Base-by-base conservation (phyloP, 2,888 invertebrate species). In the Liodrosophila aerea region DNA sequence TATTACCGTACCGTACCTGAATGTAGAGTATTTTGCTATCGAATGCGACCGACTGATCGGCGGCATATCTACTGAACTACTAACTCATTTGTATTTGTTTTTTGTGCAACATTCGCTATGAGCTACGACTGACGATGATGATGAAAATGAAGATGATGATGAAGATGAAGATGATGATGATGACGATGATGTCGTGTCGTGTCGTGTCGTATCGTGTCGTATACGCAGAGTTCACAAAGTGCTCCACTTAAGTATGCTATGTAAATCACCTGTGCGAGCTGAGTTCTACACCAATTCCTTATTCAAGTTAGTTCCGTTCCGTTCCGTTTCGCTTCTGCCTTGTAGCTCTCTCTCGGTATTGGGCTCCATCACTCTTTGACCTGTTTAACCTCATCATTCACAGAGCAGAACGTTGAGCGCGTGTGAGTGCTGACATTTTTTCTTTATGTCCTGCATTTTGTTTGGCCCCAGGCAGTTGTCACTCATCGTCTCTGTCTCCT, bases 161-260 rank as follows among this genome's bases (percentile, higher is more conserved):
- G 56, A 44, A n/a, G 22, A 56, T 43, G 53, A 44, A 60, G 76
- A 44, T 62, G 57, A 43, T 59, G 61, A 69, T 66, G 73, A 74
- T 52, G 39, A 51, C 40, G 64, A 56, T 64, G 56, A 44, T 44
- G 39, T 49, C 44, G 44, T 31, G 56, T 73, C 68, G 64, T 53
- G 47, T 61, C 56, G 40, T 34, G 53, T 70, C 56, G 40, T 34
- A 50, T 70, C 56, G 61, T 44, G 41, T 61, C 22, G 22, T 5
- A 2, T 33, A 7, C 75, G 77, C 58, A 49, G 58, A 51, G 85
- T 60, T 76, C 84, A 69, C 85, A 78, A 78, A 78, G 78, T 78
- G 86, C 76, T 80, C 86, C 86, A 83, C 73, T 85, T 85, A 86
- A 80, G 84, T 80, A 80, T 85, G 84, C 86, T 76, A 85, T 80